phyloP scores from a whole-genome alignment of 2,113 vertebrate genomes.

The Perca schrenkii region DNA sequence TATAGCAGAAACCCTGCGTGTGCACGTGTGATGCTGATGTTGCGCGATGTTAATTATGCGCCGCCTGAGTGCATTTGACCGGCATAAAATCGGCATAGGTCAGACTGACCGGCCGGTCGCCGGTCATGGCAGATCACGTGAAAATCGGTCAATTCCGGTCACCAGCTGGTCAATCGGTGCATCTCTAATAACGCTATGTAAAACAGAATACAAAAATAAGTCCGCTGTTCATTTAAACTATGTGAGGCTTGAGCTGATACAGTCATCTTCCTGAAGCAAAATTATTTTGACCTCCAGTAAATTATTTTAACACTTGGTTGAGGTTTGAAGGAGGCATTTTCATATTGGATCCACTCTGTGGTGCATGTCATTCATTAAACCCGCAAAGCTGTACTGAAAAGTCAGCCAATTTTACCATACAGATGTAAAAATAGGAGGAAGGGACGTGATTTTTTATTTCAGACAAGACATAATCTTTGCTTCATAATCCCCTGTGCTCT shows the following conservation, averaged over 20 bases:
- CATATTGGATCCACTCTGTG: conserved; percentile 54
- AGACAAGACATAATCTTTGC: conserved; percentile 64
- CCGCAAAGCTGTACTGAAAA: conserved; percentile 55
- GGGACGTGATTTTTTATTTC: conserved; percentile 41
- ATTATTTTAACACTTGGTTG: conserved; percentile 42
- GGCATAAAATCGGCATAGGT: no score
- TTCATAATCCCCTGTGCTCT: conserved; percentile 70
- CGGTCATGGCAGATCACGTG: no score
- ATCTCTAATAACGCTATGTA: background rate
- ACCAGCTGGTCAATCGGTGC: no score
- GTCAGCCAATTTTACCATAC: conserved; percentile 57
- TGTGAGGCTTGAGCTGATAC: conserved; percentile 16
- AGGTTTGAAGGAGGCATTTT: conserved; percentile 49
- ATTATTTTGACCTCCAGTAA: conserved; percentile 23
- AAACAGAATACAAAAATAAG: conserved; percentile 1
- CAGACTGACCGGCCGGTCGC: no score
- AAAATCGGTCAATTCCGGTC: no score
- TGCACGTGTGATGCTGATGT: no score
- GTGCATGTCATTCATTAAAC: conserved; percentile 63
- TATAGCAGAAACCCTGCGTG: no score
- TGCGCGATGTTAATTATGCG: no score
- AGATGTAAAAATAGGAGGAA: conserved; percentile 61
- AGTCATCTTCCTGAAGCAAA: conserved; percentile 3
- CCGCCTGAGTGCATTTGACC: no score
- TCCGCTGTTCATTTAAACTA: background rate